phyloP scores from a whole-genome alignment of 2,797 vertebrate genomes.

The Dallia pectoralis region DNA sequence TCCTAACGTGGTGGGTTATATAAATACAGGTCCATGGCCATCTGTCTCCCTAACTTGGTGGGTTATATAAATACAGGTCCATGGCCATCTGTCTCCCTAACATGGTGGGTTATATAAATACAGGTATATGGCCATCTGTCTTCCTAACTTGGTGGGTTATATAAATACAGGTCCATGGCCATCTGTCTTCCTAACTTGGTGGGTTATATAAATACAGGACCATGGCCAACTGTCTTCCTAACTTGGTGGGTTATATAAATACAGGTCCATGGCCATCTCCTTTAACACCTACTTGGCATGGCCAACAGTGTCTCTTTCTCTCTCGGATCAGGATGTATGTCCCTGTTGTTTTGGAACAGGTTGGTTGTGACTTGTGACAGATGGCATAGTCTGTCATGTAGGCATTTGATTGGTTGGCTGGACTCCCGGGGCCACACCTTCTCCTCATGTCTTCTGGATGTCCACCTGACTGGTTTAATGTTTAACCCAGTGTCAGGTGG shows the following conservation, averaged over 20 bases:
- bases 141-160: too few relatives aligned
- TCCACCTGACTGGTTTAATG: conserved; percentile 21
- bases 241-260: conserved; percentile 36
- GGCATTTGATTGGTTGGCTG: conserved; percentile 17
- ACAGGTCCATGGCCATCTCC: too few relatives aligned
- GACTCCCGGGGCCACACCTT: conserved; percentile 17
- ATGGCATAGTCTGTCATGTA: conserved; percentile 66
- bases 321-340: conserved; percentile 34
- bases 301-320: conserved; percentile 29
- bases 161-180: conserved; percentile 44
- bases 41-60: too few relatives aligned
- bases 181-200: conserved; percentile 70
- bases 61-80: conserved; percentile 34
- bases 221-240: conserved; percentile 62
- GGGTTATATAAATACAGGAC: conserved; percentile 35
- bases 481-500: neutral
- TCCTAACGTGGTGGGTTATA: too few relatives aligned
- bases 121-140: conserved; percentile 61
- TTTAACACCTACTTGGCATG: conserved; percentile 53
- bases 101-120: too few relatives aligned
- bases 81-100: conserved; percentile 66
- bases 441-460: conserved; percentile 26
- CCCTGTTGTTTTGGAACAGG: conserved; percentile 52
- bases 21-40: conserved; percentile 49
- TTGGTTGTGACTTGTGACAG: conserved; percentile 50